Conservation (phyloP, 2,797 vertebrate genomes). For the Pseudochaenichthys georgianus region DNA sequence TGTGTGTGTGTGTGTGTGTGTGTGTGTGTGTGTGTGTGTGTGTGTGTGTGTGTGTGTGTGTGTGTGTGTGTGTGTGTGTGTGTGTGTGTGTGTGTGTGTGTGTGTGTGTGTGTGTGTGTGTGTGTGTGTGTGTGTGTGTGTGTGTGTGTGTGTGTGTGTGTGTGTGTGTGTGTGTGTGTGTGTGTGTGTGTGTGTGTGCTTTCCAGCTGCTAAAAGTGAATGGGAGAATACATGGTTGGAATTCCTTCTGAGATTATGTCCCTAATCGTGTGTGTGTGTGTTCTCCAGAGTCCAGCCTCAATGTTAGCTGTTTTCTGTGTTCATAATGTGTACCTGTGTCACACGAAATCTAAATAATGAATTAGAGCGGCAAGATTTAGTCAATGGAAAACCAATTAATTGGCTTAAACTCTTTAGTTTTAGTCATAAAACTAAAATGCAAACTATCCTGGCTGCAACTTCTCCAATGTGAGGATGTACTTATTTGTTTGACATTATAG, state of each 20-base stretch:
- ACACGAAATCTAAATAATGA: not conserved
- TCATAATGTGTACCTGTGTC: conserved; percentile 15
- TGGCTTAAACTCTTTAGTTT: not conserved
- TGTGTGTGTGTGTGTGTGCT: not conserved
- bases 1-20: conserved; percentile 3
- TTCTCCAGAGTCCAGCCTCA: not conserved
- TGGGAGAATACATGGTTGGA: conserved; percentile 72
- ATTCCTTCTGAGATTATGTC: conserved; percentile 78
- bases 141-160: too few species aligned
- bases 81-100: conserved; percentile 32
- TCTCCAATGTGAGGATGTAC: not conserved
- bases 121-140: not conserved
- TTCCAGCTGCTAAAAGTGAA: conserved; percentile 69
- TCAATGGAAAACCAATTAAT: not conserved
- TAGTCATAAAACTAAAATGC: not conserved
- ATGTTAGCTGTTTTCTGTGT: conserved; percentile 43
- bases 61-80: too few species aligned
- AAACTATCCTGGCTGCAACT: not conserved
- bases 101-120: conserved; percentile 38
- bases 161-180: too few species aligned
- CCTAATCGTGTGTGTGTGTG: conserved; percentile 56
- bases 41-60: conserved; percentile 32
- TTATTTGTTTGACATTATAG: not conserved
- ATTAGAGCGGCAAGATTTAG: conserved; percentile 5
- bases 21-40: conserved; percentile 3